phyloP scores from a whole-genome alignment of 2,797 vertebrate genomes.

The Glossophaga mutica region DNA sequence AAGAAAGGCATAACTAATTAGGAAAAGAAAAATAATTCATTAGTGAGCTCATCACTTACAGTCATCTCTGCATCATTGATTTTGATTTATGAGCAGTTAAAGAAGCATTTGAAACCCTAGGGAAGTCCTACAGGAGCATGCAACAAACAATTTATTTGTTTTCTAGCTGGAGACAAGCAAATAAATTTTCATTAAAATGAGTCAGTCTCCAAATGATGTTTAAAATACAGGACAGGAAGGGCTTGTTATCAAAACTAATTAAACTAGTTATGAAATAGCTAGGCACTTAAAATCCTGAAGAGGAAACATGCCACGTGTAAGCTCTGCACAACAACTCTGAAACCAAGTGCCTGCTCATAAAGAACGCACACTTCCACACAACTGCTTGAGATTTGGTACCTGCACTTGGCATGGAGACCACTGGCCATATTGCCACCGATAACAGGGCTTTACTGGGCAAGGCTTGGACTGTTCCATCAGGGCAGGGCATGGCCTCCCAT shows the following conservation, averaged over 20 bases:
- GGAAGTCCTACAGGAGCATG: constrained; percentile 17
- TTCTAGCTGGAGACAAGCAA: constrained; percentile 55
- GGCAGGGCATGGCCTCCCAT: constrained; percentile 93
- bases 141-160: constrained; percentile 50
- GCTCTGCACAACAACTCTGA: background rate
- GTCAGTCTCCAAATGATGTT: constrained; percentile 36
- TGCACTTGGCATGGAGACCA: constrained; percentile 96
- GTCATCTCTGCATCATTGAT: constrained; percentile 33
- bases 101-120: constrained; percentile 9
- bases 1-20: constrained; percentile 59
- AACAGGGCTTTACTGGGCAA: constrained; percentile 95
- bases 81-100: constrained; percentile 57
- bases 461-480: constrained; percentile 96
- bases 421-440: constrained; percentile 92
- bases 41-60: constrained; percentile 11
- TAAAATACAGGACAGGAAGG: background rate
- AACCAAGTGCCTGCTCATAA: background rate
- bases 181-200: constrained; percentile 64
- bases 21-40: constrained; percentile 52
- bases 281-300: background rate
- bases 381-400: constrained; percentile 81
- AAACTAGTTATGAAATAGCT: constrained; percentile 12
- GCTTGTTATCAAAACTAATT: constrained; percentile 47
- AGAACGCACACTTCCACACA: background rate
- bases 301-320: background rate